Evolutionary conservation across 2,888 invertebrate genomes (phyloP).

Genomic region (Habrosyne pyritoides): DNA sequence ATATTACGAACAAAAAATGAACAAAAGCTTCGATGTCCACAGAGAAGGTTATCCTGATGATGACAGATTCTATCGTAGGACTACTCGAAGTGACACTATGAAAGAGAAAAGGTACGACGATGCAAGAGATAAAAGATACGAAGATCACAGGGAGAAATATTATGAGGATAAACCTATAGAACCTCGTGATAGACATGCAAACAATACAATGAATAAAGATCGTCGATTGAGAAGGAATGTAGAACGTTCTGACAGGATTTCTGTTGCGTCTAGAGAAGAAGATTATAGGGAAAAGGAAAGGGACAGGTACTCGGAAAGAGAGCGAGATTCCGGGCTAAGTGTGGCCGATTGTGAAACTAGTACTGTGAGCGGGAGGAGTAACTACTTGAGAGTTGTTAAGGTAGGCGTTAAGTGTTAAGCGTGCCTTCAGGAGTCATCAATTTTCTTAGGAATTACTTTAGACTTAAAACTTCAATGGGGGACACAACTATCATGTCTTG

Average conservation of each 20-base stretch:
- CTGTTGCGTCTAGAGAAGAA: constrained; percentile 64
- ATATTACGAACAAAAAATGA: constrained; percentile 60
- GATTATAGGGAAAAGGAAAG: constrained; percentile 54
- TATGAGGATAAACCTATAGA: constrained; percentile 52
- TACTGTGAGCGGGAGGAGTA: constrained; percentile 68
- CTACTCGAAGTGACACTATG: constrained; percentile 55
- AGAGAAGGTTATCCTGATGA: constrained; percentile 54
- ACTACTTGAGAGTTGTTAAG: constrained; percentile 70
- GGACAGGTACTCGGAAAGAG: constrained; percentile 66
- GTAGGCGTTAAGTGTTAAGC: constrained; percentile 38
- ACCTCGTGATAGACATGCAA: constrained; percentile 31
- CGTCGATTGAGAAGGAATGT: constrained; percentile 45
- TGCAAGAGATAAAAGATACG: constrained; percentile 40
- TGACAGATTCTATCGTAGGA: constrained; percentile 45
- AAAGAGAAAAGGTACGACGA: constrained; percentile 53
- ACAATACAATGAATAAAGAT: constrained; percentile 39
- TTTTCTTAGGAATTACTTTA: no score
- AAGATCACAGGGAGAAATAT: constrained; percentile 45
- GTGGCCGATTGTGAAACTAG: constrained; percentile 72
- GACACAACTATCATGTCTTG: no score
- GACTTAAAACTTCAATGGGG: no score
- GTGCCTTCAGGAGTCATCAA: background rate
- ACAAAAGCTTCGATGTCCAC: constrained; percentile 65
- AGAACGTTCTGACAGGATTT: constrained; percentile 63
- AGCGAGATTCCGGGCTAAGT: constrained; percentile 72